A percentile compares a stretch with the other conserved stretches of the same genome.
Conservation (phyloP, 2,888 invertebrate species). For the Noctua comes region DNA sequence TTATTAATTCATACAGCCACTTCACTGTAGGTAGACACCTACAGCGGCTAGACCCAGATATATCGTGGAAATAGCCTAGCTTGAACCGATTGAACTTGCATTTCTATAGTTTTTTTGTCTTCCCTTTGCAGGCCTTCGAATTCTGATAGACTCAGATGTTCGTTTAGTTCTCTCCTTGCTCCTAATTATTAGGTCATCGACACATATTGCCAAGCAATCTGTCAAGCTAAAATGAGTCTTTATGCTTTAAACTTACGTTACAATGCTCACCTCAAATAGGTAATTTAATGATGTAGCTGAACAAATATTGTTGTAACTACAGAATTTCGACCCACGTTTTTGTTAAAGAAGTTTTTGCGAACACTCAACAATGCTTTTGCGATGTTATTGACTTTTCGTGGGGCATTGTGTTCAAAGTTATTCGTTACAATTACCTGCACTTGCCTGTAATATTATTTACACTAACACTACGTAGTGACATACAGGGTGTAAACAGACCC, state of each 20-base stretch:
- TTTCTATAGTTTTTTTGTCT: background rate
- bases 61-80: background rate
- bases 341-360: constrained; percentile 5
- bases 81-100: background rate
- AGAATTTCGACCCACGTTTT: background rate
- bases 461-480: background rate
- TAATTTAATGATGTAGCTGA: constrained; percentile 6
- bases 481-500: too few species aligned
- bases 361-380: constrained; percentile 5
- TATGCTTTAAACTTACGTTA: background rate
- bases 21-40: background rate
- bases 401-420: constrained; percentile 13
- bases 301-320: background rate
- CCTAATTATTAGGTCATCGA: constrained; percentile 13
- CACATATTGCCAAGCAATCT: background rate
- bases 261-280: background rate
- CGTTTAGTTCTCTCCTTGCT: background rate
- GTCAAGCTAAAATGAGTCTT: constrained; percentile 3
- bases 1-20: background rate
- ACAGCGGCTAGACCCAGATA: background rate
- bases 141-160: background rate
- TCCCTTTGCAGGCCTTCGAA: background rate
- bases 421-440: background rate
- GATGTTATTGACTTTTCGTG: constrained; percentile 1
- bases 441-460: background rate